Conservation (phyloP, 2,113 vertebrate species). For the Pristiophorus japonicus region DNA sequence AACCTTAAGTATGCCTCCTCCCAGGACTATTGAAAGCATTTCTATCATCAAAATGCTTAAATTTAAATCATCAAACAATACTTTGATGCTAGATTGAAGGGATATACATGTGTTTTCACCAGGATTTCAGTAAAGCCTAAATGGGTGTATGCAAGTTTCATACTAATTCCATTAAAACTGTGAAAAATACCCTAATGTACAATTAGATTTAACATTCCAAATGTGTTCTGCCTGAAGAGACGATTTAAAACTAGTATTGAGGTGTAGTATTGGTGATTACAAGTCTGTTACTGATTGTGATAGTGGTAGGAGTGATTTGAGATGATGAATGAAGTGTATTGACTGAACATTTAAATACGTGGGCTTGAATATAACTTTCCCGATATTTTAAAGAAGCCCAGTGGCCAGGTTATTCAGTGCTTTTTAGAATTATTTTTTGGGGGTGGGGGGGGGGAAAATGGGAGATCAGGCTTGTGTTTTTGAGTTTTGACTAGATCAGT, state of each 20-base stretch:
- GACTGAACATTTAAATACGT: not conserved
- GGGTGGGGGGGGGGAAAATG: not conserved
- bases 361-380: not conserved
- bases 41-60: not conserved
- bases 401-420: not conserved
- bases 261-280: not conserved
- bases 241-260: not conserved
- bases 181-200: not conserved
- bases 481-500: not conserved
- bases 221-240: not conserved
- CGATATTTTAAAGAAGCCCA: not conserved
- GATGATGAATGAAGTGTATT: not conserved
- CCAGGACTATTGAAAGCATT: not conserved
- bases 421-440: not conserved
- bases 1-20: not conserved
- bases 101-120: not conserved
- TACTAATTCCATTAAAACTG: not conserved
- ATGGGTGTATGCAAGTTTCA: not conserved
- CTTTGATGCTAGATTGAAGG: not conserved
- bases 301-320: not conserved
- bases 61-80: not conserved
- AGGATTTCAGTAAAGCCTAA: not conserved
- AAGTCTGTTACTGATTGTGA: not conserved
- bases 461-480: not conserved
- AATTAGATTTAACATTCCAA: not conserved